Evolutionary conservation across 2,113 vertebrate genomes (phyloP).

Genomic region (Rattus rattus): DNA sequence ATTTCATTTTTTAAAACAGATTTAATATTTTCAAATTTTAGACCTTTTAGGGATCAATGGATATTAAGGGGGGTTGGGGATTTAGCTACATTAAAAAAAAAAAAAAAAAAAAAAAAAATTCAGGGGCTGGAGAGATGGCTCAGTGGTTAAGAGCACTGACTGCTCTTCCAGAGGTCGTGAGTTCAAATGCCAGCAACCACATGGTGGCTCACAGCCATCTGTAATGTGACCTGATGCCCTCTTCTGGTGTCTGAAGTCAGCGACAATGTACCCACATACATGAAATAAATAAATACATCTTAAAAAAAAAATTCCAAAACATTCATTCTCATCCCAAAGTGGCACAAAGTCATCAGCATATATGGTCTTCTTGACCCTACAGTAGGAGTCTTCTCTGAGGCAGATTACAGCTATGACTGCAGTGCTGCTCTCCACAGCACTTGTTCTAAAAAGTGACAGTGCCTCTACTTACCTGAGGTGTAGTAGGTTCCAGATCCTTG

Average conservation of each 20-base stretch:
- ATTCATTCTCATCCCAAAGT: slow-evolving; percentile 14
- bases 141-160: too few species aligned
- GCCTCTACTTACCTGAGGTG: slow-evolving; percentile 92
- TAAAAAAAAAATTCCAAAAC: not conserved
- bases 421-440: not conserved
- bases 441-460: slow-evolving; percentile 4
- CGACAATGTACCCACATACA: too few species aligned
- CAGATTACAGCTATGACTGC: not conserved
- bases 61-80: not conserved
- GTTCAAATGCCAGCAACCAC: too few species aligned
- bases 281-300: too few species aligned
- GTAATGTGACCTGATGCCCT: too few species aligned
- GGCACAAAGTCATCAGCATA: not conserved
- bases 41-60: not conserved
- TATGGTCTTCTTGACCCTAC: not conserved
- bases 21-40: not conserved
- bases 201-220: too few species aligned
- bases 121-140: too few species aligned
- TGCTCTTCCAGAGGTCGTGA: too few species aligned
- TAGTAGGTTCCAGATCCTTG: slow-evolving; percentile 94
- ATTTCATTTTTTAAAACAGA: not conserved
- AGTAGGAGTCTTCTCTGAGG: not conserved
- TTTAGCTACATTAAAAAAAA: not conserved
- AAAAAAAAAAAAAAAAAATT: not conserved
- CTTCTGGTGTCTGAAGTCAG: too few species aligned